Evolutionary conservation across 2,888 invertebrate species (phyloP), one percentile per base, ranked within the genome.

Genomic region (Hyalella azteca): DNA sequence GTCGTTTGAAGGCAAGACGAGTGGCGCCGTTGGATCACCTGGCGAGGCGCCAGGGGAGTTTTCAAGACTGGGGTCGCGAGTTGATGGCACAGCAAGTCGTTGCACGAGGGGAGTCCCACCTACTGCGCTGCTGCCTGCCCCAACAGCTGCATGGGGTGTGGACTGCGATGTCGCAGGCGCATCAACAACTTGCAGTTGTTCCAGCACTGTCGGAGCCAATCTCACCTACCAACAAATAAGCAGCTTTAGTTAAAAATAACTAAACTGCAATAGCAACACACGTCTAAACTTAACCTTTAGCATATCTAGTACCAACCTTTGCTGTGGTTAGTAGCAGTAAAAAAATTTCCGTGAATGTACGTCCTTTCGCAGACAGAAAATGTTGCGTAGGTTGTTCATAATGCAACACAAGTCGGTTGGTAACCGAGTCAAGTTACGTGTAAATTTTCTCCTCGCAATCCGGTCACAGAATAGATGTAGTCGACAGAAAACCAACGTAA

Each of bases 161-260:
- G 54, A 54, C 54, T 54, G 54, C 54, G 29, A 26, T 32, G 66
- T 15, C 11, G 66, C 22, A 36, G 66, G 7, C 22, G 66, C 29
- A 36, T 32, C 66, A 66, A 36, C 66, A 36, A 66, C 66, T 66
- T 75, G 75, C 7, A 75, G 45, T 75, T 75, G 41, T n/a, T 45
- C 75, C 75, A 75, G 75, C 19, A 29, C 75, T 45, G 75, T 15
- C 41, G 75, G 41, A 19, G 75, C 41, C 75, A 75, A 75, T 75
- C 75, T n/a, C 75, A 75, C 75, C 75, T 75, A 75, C 75, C 40
- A 48, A 75, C 75, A 75, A 48, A 75, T 66, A 66, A 19, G 66
- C 39, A 66, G 36, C 66, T 66, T 66, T 66, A 66, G 29, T 66
- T 66, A n/a, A 66, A 4, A 66, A 36, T 32, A 66, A 66, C 66